These are phyloP conservation scores for Nesometra sesokonis DNA, from an alignment of 35 echinoderm and acorn worm genomes.

Conservation along the genomic window DNA sequence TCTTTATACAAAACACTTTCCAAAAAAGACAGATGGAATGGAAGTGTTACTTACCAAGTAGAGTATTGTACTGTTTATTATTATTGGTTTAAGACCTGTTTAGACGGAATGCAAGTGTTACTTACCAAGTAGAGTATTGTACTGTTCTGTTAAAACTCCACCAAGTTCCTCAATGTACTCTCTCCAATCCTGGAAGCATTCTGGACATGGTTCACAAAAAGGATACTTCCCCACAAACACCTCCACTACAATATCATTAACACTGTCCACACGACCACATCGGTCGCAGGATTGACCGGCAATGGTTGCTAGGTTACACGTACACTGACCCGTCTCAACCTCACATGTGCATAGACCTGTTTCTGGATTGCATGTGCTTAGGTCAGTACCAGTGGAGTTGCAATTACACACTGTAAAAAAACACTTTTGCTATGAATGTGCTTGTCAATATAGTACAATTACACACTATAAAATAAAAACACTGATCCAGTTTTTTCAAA, in stretches of 20 bases:
- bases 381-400: slow-evolving; percentile 45
- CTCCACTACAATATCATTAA: slow-evolving; percentile 51
- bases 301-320: slow-evolving; percentile 58
- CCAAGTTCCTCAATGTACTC: slow-evolving; percentile 47
- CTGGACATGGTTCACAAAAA: slow-evolving; percentile 83
- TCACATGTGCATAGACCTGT: slow-evolving; percentile 50
- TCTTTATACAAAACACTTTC: too few species aligned
- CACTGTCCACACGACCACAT: slow-evolving; percentile 70
- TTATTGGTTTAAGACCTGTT: too few species aligned
- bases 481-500: too few species aligned
- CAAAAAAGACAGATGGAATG: too few species aligned
- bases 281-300: slow-evolving; percentile 78
- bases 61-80: slow-evolving; percentile 10
- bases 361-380: slow-evolving; percentile 21
- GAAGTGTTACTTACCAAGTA: slow-evolving; percentile 25
- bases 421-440: too few species aligned
- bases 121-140: slow-evolving; percentile 33
- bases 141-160: slow-evolving; percentile 17
- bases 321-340: slow-evolving; percentile 69
- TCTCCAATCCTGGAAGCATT: slow-evolving; percentile 91
- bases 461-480: too few species aligned
- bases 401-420: slow-evolving; percentile 57
- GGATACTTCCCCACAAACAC: slow-evolving; percentile 73
- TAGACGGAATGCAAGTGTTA: too few species aligned
- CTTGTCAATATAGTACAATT: too few species aligned